phyloP scores from a whole-genome alignment of 1,140 invertebrate species.

The Drosophila tsacasi region DNA sequence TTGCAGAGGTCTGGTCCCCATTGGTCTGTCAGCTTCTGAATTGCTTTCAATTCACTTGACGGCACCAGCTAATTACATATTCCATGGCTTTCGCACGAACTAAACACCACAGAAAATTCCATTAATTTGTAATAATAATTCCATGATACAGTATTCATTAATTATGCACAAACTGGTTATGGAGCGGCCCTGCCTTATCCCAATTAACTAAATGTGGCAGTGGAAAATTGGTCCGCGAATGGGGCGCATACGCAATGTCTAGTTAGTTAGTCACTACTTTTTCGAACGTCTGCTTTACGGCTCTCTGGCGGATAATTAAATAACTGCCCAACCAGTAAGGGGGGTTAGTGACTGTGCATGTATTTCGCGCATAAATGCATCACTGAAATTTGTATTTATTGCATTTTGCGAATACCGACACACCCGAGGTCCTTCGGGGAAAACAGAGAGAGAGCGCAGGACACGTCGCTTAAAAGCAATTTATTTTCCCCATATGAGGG shows the following conservation, averaged over 20 bases:
- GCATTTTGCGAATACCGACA: conserved; percentile 60
- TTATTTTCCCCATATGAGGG: conserved; percentile 56
- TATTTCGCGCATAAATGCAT: conserved; percentile 58
- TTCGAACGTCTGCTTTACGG: not conserved
- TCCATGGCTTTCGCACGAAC: conserved; percentile 66
- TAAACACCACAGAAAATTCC: conserved; percentile 60
- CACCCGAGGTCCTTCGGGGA: conserved; percentile 33
- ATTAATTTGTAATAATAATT: conserved; percentile 76
- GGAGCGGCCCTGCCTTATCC: not conserved
- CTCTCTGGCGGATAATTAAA: conserved; percentile 48
- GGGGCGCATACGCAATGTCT: conserved; percentile 45
- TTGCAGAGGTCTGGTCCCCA: not conserved
- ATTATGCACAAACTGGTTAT: conserved; percentile 34
- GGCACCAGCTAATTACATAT: conserved; percentile 69
- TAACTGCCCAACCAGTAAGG: conserved; percentile 13
- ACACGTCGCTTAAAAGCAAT: conserved; percentile 66
- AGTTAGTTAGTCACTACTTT: conserved; percentile 29
- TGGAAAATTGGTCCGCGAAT: conserved; percentile 22
- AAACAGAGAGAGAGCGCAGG: conserved; percentile 6
- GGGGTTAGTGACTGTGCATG: conserved; percentile 26
- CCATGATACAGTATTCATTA: conserved; percentile 50
- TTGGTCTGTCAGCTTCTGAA: conserved; percentile 5
- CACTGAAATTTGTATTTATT: conserved; percentile 69
- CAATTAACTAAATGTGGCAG: conserved; percentile 33
- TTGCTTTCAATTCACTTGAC: conserved; percentile 56